A percentile compares a stretch with the other conserved stretches of the same genome.
These are phyloP conservation scores for Arothron firmamentum DNA, from an alignment of 2,113 vertebrate species.

Conservation along the genomic window DNA sequence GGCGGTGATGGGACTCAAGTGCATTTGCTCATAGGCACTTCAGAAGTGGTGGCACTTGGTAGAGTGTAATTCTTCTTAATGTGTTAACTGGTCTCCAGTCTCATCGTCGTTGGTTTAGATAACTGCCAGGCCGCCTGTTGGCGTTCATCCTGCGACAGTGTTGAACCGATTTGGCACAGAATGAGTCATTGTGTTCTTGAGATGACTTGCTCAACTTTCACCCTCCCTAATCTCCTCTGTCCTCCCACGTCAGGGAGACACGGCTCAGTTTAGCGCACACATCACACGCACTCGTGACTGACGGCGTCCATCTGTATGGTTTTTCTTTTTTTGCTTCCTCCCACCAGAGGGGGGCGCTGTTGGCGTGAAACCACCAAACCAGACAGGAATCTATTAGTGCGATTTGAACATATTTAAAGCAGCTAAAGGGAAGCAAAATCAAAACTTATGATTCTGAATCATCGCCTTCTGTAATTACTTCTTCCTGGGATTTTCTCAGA, in stretches of 20 bases:
- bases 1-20: constrained; percentile 1
- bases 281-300: constrained; percentile 12
- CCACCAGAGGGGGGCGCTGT: constrained; percentile 43
- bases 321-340: not conserved
- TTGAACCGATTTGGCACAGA: not conserved
- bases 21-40: constrained; percentile 17
- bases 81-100: not conserved
- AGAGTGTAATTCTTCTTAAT: too few species aligned
- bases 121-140: not conserved
- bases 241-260: constrained; percentile 33
- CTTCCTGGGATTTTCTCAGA: too few species aligned
- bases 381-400: not conserved
- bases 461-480: too few species aligned
- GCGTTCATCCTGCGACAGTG: too few species aligned
- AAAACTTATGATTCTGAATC: too few species aligned
- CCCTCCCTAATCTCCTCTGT: constrained; percentile 35
- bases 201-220: constrained; percentile 25
- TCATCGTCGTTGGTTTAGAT: too few species aligned
- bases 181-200: constrained; percentile 35
- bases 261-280: constrained; percentile 40
- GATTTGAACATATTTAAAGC: too few species aligned
- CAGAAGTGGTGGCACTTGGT: not conserved
- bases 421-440: too few species aligned
- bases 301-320: not conserved
- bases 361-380: not conserved